Percentiles rank a stretch among this genome's conserved stretches.
Evolutionary conservation across 2,797 vertebrate genomes (phyloP).

Genomic region (Microhierax caerulescens): DNA sequence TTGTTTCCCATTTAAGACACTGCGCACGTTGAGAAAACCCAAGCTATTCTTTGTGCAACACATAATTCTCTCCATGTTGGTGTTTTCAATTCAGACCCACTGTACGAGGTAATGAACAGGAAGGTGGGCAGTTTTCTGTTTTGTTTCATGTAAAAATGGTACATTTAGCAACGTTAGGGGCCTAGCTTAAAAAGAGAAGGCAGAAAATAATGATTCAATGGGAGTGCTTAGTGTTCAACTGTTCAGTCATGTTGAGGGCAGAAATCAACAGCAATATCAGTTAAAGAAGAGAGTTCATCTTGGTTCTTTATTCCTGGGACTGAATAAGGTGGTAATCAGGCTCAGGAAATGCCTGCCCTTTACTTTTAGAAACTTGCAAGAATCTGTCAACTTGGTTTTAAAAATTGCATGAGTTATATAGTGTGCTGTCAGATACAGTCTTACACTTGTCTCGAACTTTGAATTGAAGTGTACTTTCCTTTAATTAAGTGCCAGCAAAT

Average conservation of each 20-base stretch:
- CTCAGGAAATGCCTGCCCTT: background rate
- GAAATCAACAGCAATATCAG: background rate
- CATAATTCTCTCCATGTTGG: slow-evolving; percentile 5
- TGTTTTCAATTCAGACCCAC: slow-evolving; percentile 29
- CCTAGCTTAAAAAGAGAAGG: background rate
- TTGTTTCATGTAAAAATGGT: slow-evolving; percentile 6
- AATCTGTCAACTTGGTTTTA: background rate
- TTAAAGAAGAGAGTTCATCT: background rate
- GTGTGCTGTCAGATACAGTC: background rate
- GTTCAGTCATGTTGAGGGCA: background rate
- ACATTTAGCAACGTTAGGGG: background rate
- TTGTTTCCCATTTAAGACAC: background rate
- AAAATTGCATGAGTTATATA: background rate
- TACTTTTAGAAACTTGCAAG: background rate
- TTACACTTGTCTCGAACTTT: background rate
- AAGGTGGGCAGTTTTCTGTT: slow-evolving; percentile 10
- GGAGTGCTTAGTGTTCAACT: background rate
- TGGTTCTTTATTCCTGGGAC: background rate
- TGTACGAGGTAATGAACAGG: background rate
- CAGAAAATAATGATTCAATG: background rate
- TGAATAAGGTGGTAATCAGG: background rate
- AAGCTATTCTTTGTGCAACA: background rate
- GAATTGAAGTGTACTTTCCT: background rate
- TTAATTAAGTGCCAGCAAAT: background rate
- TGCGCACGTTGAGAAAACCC: fast-evolving